phyloP scores from a whole-genome alignment of 2,888 invertebrate species.

The Nipponacmea schrenckii region DNA sequence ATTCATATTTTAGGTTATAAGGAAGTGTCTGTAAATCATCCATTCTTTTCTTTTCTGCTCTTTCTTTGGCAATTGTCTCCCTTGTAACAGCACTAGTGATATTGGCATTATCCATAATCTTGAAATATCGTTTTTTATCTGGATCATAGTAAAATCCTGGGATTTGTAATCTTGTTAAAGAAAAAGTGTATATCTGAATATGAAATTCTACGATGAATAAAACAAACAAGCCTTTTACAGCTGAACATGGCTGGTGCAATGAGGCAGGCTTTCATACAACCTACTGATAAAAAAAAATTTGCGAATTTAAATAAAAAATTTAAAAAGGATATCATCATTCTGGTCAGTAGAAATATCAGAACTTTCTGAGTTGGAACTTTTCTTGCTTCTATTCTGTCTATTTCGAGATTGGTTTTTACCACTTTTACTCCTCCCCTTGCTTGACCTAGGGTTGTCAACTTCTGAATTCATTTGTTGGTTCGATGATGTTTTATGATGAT shows the following conservation, averaged over 20 bases:
- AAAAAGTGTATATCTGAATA: not conserved
- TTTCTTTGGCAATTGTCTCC: constrained; percentile 46
- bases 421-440: too few species aligned
- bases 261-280: too few species aligned
- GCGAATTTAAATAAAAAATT: not conserved
- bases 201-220: too few species aligned
- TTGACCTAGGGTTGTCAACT: too few species aligned
- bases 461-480: too few species aligned
- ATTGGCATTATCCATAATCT: constrained; percentile 51
- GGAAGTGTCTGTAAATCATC: constrained; percentile 30
- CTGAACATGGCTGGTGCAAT: too few species aligned
- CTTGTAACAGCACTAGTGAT: constrained; percentile 43
- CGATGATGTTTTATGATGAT: too few species aligned
- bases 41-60: constrained; percentile 43
- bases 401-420: too few species aligned
- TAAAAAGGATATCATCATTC: constrained; percentile 5
- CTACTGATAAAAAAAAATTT: too few species aligned
- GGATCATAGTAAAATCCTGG: constrained; percentile 63
- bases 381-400: too few species aligned
- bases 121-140: constrained; percentile 60
- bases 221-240: too few species aligned
- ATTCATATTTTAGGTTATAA: not conserved
- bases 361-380: not conserved
- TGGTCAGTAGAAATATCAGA: not conserved
- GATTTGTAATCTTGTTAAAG: constrained; percentile 43